Percentiles rank a stretch among this genome's conserved stretches.
These are phyloP conservation scores for Thymelicus sylvestris DNA, from an alignment of 2,888 invertebrate genomes.

Conservation along the genomic window DNA sequence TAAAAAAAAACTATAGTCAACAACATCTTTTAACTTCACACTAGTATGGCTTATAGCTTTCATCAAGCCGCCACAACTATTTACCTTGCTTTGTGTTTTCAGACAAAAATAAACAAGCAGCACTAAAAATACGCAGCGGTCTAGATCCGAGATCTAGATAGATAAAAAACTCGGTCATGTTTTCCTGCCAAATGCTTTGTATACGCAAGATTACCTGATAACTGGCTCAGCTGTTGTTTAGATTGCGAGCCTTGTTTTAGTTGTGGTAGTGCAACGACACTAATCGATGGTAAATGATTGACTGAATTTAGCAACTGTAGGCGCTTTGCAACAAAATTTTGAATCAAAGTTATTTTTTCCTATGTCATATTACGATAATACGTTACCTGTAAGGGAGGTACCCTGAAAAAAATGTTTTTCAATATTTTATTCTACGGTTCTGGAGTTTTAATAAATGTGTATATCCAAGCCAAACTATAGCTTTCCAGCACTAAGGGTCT, in stretches of 20 bases:
- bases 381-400: too few relatives aligned
- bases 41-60: not conserved
- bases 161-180: conserved; percentile 36
- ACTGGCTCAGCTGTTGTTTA: conserved; percentile 11
- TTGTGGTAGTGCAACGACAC: not conserved
- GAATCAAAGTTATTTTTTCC: too few relatives aligned
- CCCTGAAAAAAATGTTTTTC: too few relatives aligned
- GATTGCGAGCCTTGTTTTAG: not conserved
- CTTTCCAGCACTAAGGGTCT: too few relatives aligned
- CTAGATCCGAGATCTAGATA: conserved; percentile 35
- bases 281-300: not conserved
- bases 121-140: conserved; percentile 31
- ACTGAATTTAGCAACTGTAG: not conserved
- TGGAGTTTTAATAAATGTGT: too few relatives aligned
- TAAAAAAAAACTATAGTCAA: too few relatives aligned
- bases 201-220: conserved; percentile 25
- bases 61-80: not conserved
- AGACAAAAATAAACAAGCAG: conserved; percentile 33
- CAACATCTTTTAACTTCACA: too few relatives aligned
- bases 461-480: too few relatives aligned
- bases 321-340: not conserved
- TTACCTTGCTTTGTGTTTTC: conserved; percentile 30
- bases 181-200: conserved; percentile 24
- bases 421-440: too few relatives aligned
- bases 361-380: too few relatives aligned